Evolutionary conservation across 2,888 invertebrate species (phyloP).

Genomic region (Ochropleura plecta): DNA sequence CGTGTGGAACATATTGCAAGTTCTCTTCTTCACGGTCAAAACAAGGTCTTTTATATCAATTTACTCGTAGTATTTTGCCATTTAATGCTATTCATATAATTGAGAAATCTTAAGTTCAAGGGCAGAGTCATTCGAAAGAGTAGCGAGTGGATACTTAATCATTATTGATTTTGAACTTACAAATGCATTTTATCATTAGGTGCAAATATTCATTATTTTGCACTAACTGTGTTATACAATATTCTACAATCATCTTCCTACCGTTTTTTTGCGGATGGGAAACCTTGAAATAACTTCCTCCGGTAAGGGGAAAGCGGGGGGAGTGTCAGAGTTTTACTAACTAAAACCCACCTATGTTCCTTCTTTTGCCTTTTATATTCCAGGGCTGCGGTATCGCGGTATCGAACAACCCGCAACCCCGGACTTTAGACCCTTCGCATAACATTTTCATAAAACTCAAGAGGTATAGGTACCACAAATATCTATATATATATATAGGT

Average conservation of each 20-base stretch:
- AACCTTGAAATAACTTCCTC: too few relatives aligned
- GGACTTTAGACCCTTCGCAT: too few relatives aligned
- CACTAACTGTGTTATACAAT: not conserved
- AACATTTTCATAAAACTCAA: too few relatives aligned
- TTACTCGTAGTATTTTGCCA: slow-evolving; percentile 12
- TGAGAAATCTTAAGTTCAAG: slow-evolving; percentile 48
- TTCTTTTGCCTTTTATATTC: too few relatives aligned
- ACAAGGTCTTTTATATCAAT: slow-evolving; percentile 15
- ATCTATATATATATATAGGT: too few relatives aligned
- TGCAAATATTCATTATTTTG: not conserved
- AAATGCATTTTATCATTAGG: not conserved
- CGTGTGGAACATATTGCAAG: not conserved
- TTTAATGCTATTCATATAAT: slow-evolving; percentile 13
- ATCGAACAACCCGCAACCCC: too few relatives aligned
- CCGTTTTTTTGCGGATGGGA: too few relatives aligned
- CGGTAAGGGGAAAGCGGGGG: too few relatives aligned
- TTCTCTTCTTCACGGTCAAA: not conserved
- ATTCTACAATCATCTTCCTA: not conserved
- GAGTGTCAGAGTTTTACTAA: too few relatives aligned
- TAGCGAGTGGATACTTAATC: not conserved
- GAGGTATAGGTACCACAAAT: too few relatives aligned
- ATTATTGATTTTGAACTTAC: slow-evolving; percentile 4
- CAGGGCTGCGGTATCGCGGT: too few relatives aligned
- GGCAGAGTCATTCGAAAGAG: slow-evolving; percentile 7
- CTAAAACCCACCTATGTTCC: too few relatives aligned